Conservation (phyloP, 1,140 invertebrate species). For the Philotrypesis tridentata region DNA sequence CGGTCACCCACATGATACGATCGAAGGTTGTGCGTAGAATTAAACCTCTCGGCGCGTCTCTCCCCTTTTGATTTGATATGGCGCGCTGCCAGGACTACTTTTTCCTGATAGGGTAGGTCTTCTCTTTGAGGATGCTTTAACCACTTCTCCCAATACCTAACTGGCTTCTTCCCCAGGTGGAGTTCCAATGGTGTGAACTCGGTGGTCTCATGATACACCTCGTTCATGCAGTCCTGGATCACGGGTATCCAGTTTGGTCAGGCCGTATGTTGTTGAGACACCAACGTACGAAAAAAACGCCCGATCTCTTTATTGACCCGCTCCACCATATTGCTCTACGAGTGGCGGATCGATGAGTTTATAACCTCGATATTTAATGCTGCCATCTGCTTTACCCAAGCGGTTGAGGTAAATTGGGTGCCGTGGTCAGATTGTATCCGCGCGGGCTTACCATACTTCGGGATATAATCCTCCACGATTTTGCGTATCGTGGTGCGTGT, state of each 20-base stretch:
- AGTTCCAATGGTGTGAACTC: too few species aligned
- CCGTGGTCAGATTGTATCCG: not conserved
- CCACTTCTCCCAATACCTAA: slow-evolving; percentile 26
- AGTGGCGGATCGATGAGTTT: slow-evolving; percentile 39
- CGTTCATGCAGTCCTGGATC: slow-evolving; percentile 44
- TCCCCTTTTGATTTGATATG: slow-evolving; percentile 10
- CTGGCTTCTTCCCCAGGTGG: slow-evolving; percentile 18
- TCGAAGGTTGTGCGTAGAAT: not conserved
- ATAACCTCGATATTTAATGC: not conserved
- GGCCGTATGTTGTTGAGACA: slow-evolving; percentile 15
- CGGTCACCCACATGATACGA: not conserved
- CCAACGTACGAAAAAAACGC: slow-evolving; percentile 44
- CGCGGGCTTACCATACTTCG: too few species aligned
- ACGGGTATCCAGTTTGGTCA: slow-evolving; percentile 23
- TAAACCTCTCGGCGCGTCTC: slow-evolving; percentile 23
- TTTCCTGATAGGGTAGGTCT: slow-evolving; percentile 1
- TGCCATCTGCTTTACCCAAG: not conserved
- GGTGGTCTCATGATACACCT: slow-evolving; percentile 41
- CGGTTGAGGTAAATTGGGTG: not conserved
- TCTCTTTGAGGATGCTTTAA: not conserved
- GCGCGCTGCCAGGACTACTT: not conserved
- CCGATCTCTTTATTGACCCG: slow-evolving; percentile 38
- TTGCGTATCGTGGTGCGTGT: not conserved
- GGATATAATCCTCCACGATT: not conserved
- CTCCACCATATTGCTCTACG: slow-evolving; percentile 38